These are phyloP conservation scores for Microcebus tavaratra DNA, from an alignment of 2,113 vertebrate genomes.

Conservation along the genomic window DNA sequence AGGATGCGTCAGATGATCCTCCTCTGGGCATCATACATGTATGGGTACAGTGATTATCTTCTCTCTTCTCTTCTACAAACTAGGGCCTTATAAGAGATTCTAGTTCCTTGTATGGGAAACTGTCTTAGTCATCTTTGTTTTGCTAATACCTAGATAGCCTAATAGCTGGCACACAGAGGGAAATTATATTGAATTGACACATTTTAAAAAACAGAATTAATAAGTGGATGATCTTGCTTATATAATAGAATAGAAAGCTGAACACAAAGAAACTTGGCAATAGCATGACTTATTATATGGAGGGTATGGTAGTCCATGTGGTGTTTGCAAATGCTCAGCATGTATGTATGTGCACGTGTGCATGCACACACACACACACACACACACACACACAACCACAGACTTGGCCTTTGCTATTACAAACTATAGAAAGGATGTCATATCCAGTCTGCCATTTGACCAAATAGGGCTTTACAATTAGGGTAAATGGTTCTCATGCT, in stretches of 20 bases:
- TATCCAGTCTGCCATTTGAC: background rate
- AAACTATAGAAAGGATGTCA: constrained; percentile 27
- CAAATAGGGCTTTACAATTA: background rate
- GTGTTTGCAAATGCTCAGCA: constrained; percentile 22
- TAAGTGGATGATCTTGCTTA: background rate
- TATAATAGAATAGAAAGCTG: background rate
- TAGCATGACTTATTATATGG: background rate
- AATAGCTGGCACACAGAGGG: background rate
- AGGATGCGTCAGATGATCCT: background rate
- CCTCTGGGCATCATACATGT: background rate
- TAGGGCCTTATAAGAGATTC: background rate
- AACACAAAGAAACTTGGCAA: constrained; percentile 12
- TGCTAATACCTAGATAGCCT: background rate
- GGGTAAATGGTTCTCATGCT: background rate
- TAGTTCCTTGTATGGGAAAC: background rate
- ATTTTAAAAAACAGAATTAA: background rate
- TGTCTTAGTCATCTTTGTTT: background rate
- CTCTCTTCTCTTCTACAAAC: background rate
- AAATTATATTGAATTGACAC: background rate
- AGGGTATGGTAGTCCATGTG: background rate
- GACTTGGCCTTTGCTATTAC: background rate
- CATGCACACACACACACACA: background rate
- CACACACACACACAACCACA: background rate
- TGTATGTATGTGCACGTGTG: background rate
- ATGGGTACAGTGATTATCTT: background rate